phyloP scores from a whole-genome alignment of 2,113 vertebrate species.

The Pelmatolapia mariae region DNA sequence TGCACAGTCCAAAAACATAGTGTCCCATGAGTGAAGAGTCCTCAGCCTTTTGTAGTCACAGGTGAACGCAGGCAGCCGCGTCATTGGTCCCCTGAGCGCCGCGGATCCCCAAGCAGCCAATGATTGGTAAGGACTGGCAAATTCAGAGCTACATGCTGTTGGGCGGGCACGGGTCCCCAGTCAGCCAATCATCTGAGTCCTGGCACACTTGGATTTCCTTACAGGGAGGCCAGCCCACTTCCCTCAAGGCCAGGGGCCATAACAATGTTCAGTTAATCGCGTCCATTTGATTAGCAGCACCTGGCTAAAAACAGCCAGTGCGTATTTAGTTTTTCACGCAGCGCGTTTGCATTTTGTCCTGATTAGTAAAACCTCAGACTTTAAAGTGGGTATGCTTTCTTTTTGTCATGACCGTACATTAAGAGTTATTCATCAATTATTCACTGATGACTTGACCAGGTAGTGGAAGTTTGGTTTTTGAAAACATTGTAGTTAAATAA shows the following conservation, averaged over 20 bases:
- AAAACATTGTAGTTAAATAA: not conserved
- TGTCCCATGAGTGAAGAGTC: not conserved
- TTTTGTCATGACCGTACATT: not conserved
- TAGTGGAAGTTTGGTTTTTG: not conserved
- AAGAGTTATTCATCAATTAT: not conserved
- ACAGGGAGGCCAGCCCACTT: not conserved
- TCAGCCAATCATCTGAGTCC: not conserved
- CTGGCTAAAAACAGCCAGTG: not conserved
- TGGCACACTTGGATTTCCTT: not conserved
- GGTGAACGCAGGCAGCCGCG: fast-evolving
- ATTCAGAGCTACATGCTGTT: not conserved
- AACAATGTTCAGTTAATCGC: fast-evolving
- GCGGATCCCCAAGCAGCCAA: not conserved
- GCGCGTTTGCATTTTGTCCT: fast-evolving
- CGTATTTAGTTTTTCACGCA: not conserved
- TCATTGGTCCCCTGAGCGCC: fast-evolving
- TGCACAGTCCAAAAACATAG: not conserved
- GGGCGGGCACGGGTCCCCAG: fast-evolving
- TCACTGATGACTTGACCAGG: not conserved
- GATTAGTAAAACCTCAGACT: not conserved
- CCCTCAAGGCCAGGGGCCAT: not conserved
- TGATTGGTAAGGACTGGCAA: not conserved
- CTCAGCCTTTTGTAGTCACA: not conserved
- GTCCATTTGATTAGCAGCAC: not conserved
- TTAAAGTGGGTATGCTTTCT: not conserved